Evolutionary conservation across 2,888 invertebrate species (phyloP).

Genomic region (Drosophila borborema): DNA sequence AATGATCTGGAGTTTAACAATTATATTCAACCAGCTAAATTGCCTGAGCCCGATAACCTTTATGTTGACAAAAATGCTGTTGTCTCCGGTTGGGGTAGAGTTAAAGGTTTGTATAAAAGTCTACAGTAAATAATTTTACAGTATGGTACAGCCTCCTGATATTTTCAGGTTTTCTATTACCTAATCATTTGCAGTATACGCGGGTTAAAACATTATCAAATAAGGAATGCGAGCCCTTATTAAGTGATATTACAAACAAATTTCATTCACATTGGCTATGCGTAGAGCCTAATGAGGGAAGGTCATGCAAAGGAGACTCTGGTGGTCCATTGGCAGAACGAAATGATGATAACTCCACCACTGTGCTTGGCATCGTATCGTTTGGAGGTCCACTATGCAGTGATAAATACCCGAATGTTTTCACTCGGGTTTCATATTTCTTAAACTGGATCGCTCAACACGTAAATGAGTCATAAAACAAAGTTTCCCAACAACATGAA

Average conservation of each 20-base stretch:
- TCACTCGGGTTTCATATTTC: not conserved
- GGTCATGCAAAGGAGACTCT: not conserved
- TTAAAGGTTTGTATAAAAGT: not conserved
- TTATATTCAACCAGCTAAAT: conserved; percentile 4
- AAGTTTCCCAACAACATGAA: no score
- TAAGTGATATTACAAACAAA: not conserved
- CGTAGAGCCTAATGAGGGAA: not conserved
- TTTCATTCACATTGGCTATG: not conserved
- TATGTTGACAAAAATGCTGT: not conserved
- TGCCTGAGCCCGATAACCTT: not conserved
- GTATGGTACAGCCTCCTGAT: not conserved
- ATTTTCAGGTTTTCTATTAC: not conserved
- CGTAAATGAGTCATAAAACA: not conserved
- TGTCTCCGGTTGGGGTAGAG: not conserved
- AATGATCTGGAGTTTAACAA: not conserved
- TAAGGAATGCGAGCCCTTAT: not conserved
- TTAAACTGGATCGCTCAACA: not conserved
- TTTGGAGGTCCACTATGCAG: no score
- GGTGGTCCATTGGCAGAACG: conserved; percentile 23
- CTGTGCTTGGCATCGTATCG: conserved; percentile 19
- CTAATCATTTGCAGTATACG: not conserved
- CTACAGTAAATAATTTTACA: not conserved
- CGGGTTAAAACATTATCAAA: not conserved
- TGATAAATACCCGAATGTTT: not conserved
- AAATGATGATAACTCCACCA: not conserved